Evolutionary conservation across 2,888 invertebrate genomes (phyloP).

Genomic region (Sarcophaga subvicina): DNA sequence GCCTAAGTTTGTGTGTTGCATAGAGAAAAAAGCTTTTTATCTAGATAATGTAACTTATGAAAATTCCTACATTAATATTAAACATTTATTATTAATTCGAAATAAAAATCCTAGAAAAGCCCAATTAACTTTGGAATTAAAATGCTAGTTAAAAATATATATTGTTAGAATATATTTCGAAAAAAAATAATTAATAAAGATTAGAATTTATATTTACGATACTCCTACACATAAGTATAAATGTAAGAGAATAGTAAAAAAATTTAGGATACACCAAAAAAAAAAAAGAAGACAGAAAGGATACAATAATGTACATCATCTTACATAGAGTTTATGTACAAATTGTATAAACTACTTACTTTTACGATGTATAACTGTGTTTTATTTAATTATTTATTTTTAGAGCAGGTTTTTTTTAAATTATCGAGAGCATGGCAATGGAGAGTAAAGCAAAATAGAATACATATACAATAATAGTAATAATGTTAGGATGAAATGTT

Average conservation of each 20-base stretch:
- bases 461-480: constrained; percentile 65
- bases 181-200: constrained; percentile 32
- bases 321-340: constrained; percentile 55
- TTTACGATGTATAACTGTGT: constrained; percentile 77
- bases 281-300: constrained; percentile 42
- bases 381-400: constrained; percentile 40
- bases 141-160: no score
- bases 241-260: constrained; percentile 40
- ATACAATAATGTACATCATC: constrained; percentile 57
- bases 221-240: constrained; percentile 30
- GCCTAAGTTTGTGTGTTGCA: no score
- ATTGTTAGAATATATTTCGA: constrained; percentile 1
- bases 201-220: constrained; percentile 13
- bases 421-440: constrained; percentile 75
- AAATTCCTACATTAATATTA: no score
- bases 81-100: no score
- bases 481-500: constrained; percentile 56
- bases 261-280: constrained; percentile 51
- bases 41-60: no score
- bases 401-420: constrained; percentile 67
- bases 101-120: no score
- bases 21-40: no score
- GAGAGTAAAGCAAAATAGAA: constrained; percentile 70
- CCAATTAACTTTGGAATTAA: no score
- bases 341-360: constrained; percentile 75